Evolutionary conservation across 2,888 invertebrate species (phyloP).

Genomic region (Lithophane leautieri): DNA sequence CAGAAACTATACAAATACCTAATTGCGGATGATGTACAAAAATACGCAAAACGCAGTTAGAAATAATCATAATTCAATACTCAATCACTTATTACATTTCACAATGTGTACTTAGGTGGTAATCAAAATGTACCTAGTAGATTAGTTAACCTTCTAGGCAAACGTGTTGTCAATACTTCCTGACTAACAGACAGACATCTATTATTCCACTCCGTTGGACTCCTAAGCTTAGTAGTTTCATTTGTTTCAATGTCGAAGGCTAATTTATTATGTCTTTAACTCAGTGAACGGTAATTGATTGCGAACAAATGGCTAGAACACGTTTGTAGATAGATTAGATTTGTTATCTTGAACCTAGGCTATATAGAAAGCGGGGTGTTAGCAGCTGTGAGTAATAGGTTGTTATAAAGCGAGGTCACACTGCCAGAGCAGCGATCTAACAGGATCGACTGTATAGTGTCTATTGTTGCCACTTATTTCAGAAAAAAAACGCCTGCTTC

Average conservation of each 20-base stretch:
- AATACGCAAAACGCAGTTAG: not conserved
- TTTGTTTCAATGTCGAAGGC: slow-evolving; percentile 40
- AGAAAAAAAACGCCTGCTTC: not conserved
- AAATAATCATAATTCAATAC: not conserved
- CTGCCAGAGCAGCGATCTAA: not conserved
- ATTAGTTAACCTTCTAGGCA: not conserved
- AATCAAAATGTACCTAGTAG: not conserved
- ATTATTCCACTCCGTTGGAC: slow-evolving; percentile 36
- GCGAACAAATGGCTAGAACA: slow-evolving; percentile 36
- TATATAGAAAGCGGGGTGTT: not conserved
- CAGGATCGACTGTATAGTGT: not conserved
- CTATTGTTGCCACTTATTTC: not conserved
- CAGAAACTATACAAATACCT: not conserved
- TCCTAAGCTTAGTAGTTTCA: slow-evolving; percentile 32
- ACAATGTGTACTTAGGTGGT: not conserved
- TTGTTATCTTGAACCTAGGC: slow-evolving; percentile 5
- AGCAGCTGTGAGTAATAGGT: not conserved
- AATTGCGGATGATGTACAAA: not conserved
- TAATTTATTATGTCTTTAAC: slow-evolving; percentile 55
- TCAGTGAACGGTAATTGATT: slow-evolving; percentile 49
- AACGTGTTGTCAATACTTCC: slow-evolving; percentile 5
- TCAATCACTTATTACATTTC: not conserved
- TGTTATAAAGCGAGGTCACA: not conserved
- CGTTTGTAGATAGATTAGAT: slow-evolving; percentile 12
- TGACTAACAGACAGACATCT: slow-evolving; percentile 22